A percentile compares a stretch with the other conserved stretches of the same genome.
Conservation (phyloP, 2,888 invertebrate species). For the Pristionchus japonicus region DNA sequence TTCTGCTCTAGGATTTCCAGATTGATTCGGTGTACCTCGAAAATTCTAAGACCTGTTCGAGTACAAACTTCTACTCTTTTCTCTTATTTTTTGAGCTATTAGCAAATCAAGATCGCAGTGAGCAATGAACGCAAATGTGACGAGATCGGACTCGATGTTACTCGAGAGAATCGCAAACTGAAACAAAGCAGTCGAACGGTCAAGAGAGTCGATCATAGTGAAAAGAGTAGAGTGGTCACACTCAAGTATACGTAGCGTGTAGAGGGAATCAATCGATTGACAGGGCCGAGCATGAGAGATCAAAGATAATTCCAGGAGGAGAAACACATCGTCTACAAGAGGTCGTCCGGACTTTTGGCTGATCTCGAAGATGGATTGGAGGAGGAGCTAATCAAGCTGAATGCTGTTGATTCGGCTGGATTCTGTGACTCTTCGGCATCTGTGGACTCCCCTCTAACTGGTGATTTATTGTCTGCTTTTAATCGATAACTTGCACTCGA, state of each 20-base stretch:
- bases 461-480: conserved; percentile 37
- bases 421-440: conserved; percentile 74
- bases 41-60: no score
- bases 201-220: neutral
- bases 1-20: no score
- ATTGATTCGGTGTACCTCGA: no score
- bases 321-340: conserved; percentile 70
- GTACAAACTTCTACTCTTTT: neutral
- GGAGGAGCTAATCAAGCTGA: conserved; percentile 58
- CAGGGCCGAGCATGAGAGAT: conserved; percentile 8
- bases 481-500: neutral
- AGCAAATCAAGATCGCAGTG: neutral
- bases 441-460: conserved; percentile 60
- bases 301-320: conserved; percentile 60
- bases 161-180: neutral
- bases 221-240: conserved; percentile 10
- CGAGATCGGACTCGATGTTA: conserved; percentile 19
- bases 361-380: conserved; percentile 57
- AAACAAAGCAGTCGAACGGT: neutral
- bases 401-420: conserved; percentile 59
- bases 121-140: neutral
- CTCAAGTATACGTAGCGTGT: neutral
- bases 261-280: neutral
- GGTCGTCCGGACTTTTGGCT: conserved; percentile 65
- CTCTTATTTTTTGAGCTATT: neutral